Evolutionary conservation across 2,888 invertebrate species (phyloP).

Genomic region (Phorcus lineatus): DNA sequence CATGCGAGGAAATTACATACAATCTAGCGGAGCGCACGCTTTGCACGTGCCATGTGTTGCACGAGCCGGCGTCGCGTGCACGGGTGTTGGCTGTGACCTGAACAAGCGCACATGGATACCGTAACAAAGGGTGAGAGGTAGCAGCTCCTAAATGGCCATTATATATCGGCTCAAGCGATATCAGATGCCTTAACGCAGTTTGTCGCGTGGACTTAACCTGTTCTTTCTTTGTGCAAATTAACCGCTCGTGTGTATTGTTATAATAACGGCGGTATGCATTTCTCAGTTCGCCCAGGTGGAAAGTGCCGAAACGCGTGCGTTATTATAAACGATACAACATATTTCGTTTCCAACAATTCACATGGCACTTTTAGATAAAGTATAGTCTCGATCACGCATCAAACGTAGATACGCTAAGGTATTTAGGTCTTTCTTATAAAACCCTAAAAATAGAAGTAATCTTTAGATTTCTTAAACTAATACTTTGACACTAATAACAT

Average conservation of each 20-base stretch:
- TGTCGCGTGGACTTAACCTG: not conserved
- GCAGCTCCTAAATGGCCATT: not conserved
- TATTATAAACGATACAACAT: not conserved
- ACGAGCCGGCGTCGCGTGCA: not conserved
- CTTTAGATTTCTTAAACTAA: no score
- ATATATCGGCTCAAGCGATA: not conserved
- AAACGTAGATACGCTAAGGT: no score
- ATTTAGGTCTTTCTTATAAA: no score
- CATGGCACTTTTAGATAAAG: not conserved
- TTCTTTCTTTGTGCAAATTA: not conserved
- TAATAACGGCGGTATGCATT: not conserved
- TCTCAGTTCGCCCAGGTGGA: not conserved
- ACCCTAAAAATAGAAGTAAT: no score
- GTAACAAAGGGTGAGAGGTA: not conserved
- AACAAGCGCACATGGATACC: not conserved
- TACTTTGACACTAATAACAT: no score
- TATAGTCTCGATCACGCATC: no score
- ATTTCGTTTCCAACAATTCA: not conserved
- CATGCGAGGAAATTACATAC: no score
- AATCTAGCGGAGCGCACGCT: not conserved
- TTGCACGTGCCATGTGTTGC: conserved; percentile 1
- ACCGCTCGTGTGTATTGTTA: not conserved
- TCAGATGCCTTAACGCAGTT: not conserved
- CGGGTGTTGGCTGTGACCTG: not conserved
- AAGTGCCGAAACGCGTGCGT: not conserved